Evolutionary conservation across 2,797 vertebrate genomes (phyloP).

Genomic region (Gymnocypris eckloni): DNA sequence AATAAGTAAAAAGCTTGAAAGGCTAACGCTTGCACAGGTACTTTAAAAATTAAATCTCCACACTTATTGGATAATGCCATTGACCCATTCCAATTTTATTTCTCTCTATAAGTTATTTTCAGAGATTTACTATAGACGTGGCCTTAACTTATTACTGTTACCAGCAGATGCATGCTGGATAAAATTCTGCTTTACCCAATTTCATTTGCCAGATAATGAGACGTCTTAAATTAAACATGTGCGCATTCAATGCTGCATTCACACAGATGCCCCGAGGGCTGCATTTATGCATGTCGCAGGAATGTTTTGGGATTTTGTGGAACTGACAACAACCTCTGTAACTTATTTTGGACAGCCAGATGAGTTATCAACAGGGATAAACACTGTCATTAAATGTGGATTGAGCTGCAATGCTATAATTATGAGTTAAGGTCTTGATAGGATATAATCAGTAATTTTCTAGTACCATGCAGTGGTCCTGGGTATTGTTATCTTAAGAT

Average conservation of each 20-base stretch:
- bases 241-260: slow-evolving; percentile 15
- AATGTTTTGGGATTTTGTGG: slow-evolving; percentile 60
- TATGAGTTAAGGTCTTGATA: slow-evolving; percentile 68
- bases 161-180: slow-evolving; percentile 13
- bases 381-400: slow-evolving; percentile 74
- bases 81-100: background rate
- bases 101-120: background rate
- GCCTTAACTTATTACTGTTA: background rate
- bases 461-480: slow-evolving; percentile 59
- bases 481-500: slow-evolving; percentile 57
- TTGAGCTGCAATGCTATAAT: slow-evolving; percentile 68
- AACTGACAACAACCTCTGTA: slow-evolving; percentile 55
- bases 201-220: slow-evolving; percentile 55
- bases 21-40: background rate
- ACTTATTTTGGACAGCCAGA: slow-evolving; percentile 66
- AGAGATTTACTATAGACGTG: background rate
- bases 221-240: slow-evolving; percentile 60
- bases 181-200: slow-evolving; percentile 14
- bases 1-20: background rate
- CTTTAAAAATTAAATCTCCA: background rate
- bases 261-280: slow-evolving; percentile 48
- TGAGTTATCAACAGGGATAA: slow-evolving; percentile 69
- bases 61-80: background rate
- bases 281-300: slow-evolving; percentile 68
- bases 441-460: slow-evolving; percentile 73